Evolutionary conservation across 2,797 vertebrate genomes (phyloP).

Genomic region (Serranus cabrilla): DNA sequence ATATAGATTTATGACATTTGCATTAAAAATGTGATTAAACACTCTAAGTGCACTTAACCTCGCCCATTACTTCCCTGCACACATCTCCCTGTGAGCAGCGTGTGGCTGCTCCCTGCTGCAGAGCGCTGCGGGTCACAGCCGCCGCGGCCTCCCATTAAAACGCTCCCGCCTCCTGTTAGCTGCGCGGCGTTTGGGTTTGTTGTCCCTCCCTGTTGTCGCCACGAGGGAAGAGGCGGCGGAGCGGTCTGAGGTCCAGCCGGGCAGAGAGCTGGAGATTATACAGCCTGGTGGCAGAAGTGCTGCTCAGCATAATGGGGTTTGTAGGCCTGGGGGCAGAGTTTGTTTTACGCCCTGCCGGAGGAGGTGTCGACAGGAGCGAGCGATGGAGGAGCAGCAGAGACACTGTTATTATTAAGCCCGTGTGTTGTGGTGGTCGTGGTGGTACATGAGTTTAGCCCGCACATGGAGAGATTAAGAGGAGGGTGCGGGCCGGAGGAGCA

Average conservation of each 20-base stretch:
- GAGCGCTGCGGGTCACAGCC: constrained; percentile 4
- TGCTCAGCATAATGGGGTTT: constrained; percentile 68
- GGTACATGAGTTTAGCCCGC: constrained; percentile 39
- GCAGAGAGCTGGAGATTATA: constrained; percentile 55
- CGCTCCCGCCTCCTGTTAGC: background rate
- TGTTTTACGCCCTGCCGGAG: constrained; percentile 64
- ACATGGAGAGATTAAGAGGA: constrained; percentile 34
- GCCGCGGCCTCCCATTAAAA: constrained; percentile 18
- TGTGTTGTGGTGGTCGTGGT: constrained; percentile 32
- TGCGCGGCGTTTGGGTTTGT: constrained; percentile 28
- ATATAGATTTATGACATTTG: constrained; percentile 33
- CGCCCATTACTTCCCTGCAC: background rate
- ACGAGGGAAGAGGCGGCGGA: constrained; percentile 22
- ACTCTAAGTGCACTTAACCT: constrained; percentile 31
- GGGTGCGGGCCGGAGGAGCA: constrained; percentile 31
- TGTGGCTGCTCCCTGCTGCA: constrained; percentile 19
- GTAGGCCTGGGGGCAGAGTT: constrained; percentile 68
- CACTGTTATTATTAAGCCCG: constrained; percentile 48
- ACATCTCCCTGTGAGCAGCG: background rate
- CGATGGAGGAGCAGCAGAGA: constrained; percentile 41
- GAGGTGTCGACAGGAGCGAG: constrained; percentile 64
- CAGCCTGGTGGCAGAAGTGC: constrained; percentile 58
- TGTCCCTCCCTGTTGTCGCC: constrained; percentile 9
- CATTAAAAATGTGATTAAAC: constrained; percentile 36
- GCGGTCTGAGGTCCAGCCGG: constrained; percentile 36